Conservation (phyloP, 2,797 vertebrate species). For the Malurus leucopterus region DNA sequence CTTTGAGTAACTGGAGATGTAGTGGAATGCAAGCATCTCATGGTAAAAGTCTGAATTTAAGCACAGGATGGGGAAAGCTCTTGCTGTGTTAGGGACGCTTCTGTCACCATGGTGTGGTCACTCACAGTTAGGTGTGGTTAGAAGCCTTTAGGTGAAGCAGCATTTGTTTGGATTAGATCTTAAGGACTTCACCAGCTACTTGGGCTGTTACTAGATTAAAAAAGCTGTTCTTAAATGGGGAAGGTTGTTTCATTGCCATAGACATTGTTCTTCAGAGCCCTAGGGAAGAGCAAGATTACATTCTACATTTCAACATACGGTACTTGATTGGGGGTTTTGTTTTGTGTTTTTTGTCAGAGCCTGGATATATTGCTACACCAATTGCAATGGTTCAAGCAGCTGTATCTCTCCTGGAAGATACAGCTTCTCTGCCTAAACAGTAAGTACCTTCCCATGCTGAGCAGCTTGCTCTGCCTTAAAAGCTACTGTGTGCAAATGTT, state of each 20-base stretch:
- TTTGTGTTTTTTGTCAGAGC: slow-evolving; percentile 71
- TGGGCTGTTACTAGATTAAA: neutral
- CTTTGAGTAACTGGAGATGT: neutral
- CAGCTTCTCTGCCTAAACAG: slow-evolving; percentile 81
- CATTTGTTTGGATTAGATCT: neutral
- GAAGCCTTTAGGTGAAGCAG: neutral
- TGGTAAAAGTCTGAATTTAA: neutral
- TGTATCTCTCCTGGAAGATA: slow-evolving; percentile 86
- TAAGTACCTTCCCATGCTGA: slow-evolving; percentile 63
- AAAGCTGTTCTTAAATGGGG: neutral
- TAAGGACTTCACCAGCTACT: neutral
- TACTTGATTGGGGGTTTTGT: neutral
- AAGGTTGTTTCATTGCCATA: neutral
- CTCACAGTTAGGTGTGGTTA: neutral
- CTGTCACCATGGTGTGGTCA: neutral
- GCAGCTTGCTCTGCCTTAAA: neutral
- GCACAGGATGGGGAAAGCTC: neutral
- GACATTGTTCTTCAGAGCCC: neutral
- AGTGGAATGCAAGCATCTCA: neutral
- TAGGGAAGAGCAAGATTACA: neutral
- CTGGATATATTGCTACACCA: slow-evolving; percentile 86
- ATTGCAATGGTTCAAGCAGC: slow-evolving; percentile 93
- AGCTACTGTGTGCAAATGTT: neutral
- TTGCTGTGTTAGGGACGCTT: neutral
- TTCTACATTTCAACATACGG: neutral